Evolutionary conservation across 2,113 vertebrate genomes (phyloP).

Genomic region (Leptosomus discolor): DNA sequence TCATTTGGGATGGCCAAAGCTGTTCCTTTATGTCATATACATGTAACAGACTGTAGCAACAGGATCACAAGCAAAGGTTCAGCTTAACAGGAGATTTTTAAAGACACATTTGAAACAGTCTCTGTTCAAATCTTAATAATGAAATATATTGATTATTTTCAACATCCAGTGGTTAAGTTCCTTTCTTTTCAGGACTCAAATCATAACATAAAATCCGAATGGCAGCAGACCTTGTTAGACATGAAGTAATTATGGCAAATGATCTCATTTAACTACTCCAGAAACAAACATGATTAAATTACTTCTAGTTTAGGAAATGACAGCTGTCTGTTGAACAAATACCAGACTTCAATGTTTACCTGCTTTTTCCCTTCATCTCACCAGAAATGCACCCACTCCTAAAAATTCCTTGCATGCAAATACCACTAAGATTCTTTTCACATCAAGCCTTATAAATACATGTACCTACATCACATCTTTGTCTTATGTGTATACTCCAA

Average conservation of each 20-base stretch:
- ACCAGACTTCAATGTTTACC: neutral
- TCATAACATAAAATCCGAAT: neutral
- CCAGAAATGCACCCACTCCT: neutral
- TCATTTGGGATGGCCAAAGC: neutral
- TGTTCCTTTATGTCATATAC: neutral
- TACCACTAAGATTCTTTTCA: neutral
- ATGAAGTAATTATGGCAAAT: conserved; percentile 20
- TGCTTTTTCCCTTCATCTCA: neutral
- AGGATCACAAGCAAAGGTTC: neutral
- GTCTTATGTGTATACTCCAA: neutral
- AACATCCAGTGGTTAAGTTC: neutral
- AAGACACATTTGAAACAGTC: neutral
- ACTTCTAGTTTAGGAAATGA: conserved; percentile 32
- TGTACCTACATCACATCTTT: neutral
- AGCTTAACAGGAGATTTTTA: neutral
- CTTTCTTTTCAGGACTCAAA: neutral
- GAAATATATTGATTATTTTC: neutral
- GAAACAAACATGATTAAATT: conserved; percentile 47
- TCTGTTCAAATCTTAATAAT: neutral
- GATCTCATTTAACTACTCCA: conserved; percentile 39
- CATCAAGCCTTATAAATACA: neutral
- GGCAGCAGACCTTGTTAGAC: conserved; percentile 2
- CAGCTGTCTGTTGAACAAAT: neutral
- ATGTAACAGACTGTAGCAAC: neutral
- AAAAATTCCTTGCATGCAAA: neutral